Evolutionary conservation across 2,113 vertebrate genomes (phyloP), one percentile per base, ranked within the genome.

Genomic region (Sorex fumeus): DNA sequence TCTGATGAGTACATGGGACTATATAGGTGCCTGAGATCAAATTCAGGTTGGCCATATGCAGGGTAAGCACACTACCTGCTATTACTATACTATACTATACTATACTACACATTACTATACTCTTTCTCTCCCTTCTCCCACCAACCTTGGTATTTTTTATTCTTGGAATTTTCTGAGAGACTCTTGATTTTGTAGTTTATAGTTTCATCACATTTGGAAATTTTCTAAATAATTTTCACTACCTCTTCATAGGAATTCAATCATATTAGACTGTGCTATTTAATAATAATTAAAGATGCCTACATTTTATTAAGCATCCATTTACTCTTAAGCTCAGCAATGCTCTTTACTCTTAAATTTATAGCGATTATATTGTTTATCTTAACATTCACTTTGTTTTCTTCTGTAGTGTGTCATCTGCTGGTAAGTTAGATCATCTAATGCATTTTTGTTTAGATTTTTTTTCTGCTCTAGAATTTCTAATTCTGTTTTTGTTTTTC

Each of bases 401-500:
- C 10, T 94, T 90, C 45, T 53, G 21, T 12, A 50, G 1, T 43
- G 12, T 87, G 25, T 70, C 74, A 71, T 80, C 10, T 80, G 50
- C 36, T 86, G 27, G 43, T 64, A 47, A 75, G 30, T 12, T 11
- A 74, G 50, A 12, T 25, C 2, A 64, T 79, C 15, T 34, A 90
- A 45, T 32, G 19, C 4, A 36, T 85, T 78, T 71, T 86, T 27
- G 88, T 83, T 30, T 27, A 69, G 57, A 60, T 34, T 78, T 76
- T 18, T 84, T 75, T 71, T 71, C 8, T 66, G 9, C 2, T 67
- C 28, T 79, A 70, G 32, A 79, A 47, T 67, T 50, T 53, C 15
- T 87, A 45, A n/a, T 66, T 89, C 16, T 19, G 28, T 88, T 91
- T 93, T 84, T 62, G 47, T 88, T 88, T 79, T 21, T 72, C n/a